A percentile compares a stretch with the other conserved stretches of the same genome.
phyloP scores from a whole-genome alignment of 2,888 invertebrate species.

The Agriopis marginaria region DNA sequence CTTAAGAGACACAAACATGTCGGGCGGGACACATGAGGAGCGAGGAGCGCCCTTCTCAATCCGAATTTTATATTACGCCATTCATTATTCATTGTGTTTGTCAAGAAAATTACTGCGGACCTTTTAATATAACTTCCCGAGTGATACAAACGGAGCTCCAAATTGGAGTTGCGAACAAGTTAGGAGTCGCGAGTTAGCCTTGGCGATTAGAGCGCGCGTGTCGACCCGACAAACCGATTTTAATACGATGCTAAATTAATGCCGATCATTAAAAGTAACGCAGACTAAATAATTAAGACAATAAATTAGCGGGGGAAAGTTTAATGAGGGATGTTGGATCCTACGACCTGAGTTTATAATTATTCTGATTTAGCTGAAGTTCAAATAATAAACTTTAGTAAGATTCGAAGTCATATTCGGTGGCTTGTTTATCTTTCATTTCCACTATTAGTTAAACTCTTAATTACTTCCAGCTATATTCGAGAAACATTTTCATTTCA shows the following conservation, averaged over 20 bases:
- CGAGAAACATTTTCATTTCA: conserved; percentile 44
- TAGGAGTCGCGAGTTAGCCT: conserved; percentile 72
- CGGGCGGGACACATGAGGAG: conserved; percentile 74
- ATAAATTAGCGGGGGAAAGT: conserved; percentile 29
- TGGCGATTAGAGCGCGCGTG: conserved; percentile 73
- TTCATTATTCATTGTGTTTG: conserved; percentile 84
- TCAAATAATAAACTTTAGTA: conserved; percentile 29
- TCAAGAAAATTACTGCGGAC: conserved; percentile 84
- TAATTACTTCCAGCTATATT: conserved; percentile 45
- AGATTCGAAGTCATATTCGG: conserved; percentile 21
- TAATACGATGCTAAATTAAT: conserved; percentile 73
- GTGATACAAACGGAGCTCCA: conserved; percentile 74
- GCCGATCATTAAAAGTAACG: conserved; percentile 65
- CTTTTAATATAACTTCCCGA: conserved; percentile 85
- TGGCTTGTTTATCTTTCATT: conserved; percentile 32
- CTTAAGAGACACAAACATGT: conserved; percentile 83
- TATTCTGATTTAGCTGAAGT: conserved; percentile 19
- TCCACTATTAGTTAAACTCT: conserved; percentile 36
- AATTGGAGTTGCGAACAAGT: conserved; percentile 80
- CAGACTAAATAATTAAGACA: conserved; percentile 42
- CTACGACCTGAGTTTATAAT: conserved; percentile 28
- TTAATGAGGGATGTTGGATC: conserved; percentile 28
- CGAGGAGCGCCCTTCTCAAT: conserved; percentile 76
- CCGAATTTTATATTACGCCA: conserved; percentile 84
- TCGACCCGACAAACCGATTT: conserved; percentile 72